Conservation (phyloP, 2,888 invertebrate species). For the Hemicrepidius hirtus region DNA sequence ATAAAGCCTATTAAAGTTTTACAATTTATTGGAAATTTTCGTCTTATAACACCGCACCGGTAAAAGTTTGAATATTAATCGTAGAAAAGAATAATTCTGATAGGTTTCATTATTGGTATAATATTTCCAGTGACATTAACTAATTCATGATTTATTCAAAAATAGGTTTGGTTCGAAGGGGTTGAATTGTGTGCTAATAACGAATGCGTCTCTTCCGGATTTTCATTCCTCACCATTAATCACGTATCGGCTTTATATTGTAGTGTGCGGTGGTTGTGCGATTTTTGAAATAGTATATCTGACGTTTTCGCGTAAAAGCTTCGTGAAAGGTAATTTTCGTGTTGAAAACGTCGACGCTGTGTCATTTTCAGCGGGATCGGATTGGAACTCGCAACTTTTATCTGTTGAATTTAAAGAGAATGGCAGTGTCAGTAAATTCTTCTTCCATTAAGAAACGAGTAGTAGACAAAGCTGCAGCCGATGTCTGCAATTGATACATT, state of each 20-base stretch:
- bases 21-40: conserved; percentile 29
- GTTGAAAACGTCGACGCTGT: conserved; percentile 5
- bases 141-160: conserved; percentile 42
- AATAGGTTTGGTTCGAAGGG: conserved; percentile 19
- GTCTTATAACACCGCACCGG: no score
- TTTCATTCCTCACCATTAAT: conserved; percentile 32
- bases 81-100: not conserved
- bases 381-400: conserved; percentile 2
- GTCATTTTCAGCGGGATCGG: conserved; percentile 16
- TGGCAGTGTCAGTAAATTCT: conserved; percentile 38
- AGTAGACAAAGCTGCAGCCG: conserved; percentile 48
- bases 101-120: conserved; percentile 26
- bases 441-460: conserved; percentile 49
- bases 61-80: no score
- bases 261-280: conserved; percentile 4
- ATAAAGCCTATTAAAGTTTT: conserved; percentile 34
- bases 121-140: conserved; percentile 29
- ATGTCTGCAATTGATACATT: conserved; percentile 62
- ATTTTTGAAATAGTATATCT: conserved; percentile 3
- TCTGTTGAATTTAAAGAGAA: conserved; percentile 41
- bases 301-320: not conserved
- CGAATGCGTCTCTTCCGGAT: conserved; percentile 22
- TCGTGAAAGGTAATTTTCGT: conserved; percentile 13
- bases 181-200: conserved; percentile 23
- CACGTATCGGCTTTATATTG: conserved; percentile 35